Evolutionary conservation across 2,888 invertebrate genomes (phyloP), one percentile per base, ranked within the genome.

Genomic region (Psococerastis gibbosa): DNA sequence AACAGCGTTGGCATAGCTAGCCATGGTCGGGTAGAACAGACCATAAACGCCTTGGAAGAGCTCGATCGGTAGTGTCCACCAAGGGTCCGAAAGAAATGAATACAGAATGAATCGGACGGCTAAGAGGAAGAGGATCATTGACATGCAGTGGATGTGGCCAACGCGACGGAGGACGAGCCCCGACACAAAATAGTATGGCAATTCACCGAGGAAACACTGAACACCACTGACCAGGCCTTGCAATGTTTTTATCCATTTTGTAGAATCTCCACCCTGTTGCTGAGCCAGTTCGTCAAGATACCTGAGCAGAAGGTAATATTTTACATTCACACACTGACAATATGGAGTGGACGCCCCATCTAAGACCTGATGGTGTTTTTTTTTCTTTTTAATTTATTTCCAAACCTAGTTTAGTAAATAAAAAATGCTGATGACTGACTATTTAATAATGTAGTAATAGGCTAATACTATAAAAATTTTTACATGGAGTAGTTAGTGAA

Each of bases 41-140:
- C 91, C 91, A 57, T 84, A 83, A 17, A 91, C 64, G 1, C 92
- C 89, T 60, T 92, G 88, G 6, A 83, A 62, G 47, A 88, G 59
- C 60, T 94, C 94, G 43, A 92, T 73, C 0, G 85, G 78, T 46
- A 94, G 64, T 38, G 82, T 75, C 66, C 73, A 75, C 88, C 89
- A 89, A 0, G 85, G 77, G 60, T 87, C 76, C 1, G 66, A 64
- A 43, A 91, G 61, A 43, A 78, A 61, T 2, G 88, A 89, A 59
- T 92, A 92, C 13, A 80, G 64, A 48, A 85, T 65, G 54, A 87
- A 84, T 42, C 92, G 71, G 1, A 84, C 59, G 1, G 84, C 83
- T 56, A 84, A 83, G 0, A 76, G 77, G 42, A 81, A 64, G 32
- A 89, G 65, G 2, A 89, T 83, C 43, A 91, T 55, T 44, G 79